Evolutionary conservation across 2,113 vertebrate genomes (phyloP), one percentile per base, ranked within the genome.

Genomic region (Antechinus flavipes): DNA sequence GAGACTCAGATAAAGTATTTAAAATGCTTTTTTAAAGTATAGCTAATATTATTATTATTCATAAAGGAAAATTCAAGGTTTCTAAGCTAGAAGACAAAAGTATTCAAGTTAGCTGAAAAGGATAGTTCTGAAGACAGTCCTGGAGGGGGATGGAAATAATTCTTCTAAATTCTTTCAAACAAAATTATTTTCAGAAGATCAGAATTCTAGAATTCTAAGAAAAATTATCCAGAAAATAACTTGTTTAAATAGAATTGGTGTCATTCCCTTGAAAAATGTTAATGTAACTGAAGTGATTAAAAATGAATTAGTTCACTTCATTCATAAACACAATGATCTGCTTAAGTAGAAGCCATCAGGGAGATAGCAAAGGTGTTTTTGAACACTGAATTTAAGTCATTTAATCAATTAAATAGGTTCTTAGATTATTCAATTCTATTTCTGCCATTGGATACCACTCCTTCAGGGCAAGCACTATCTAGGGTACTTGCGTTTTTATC

Each of bases 151-250:
- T 42, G 35, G 19, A 84, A 84, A 84, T 22, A 84, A 19, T 84
- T 42, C 35, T 24, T 0, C 4, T 4, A 76, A 94, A 91, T 26
- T 84, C 25, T 23, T 54, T 47, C 58, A 93, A 84, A 54, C 90
- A 90, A 2, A 93, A 96, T 49, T 1, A 55, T 22, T 1, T 53
- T 58, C 55, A 27, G 56, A 56, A 46, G 49, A 84, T 84, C 90
- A 90, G 53, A 56, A 47, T 2, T 93, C 89, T 92, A 47, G 91
- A 92, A 56, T 68, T 91, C 90, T 52, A 93, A 27, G 47, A 50
- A 89, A 49, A 35, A 93, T 22, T 68, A 22, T 93, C 27, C 68
- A 90, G 49, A 92, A 95, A 68, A 95, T 56, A 94, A 94, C 6
- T 42, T 84, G 5, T 84, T 42, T 42, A 84, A 42, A 42, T 84